Evolutionary conservation across 2,888 invertebrate species (phyloP).

Genomic region (Sphaerophoria taeniata): DNA sequence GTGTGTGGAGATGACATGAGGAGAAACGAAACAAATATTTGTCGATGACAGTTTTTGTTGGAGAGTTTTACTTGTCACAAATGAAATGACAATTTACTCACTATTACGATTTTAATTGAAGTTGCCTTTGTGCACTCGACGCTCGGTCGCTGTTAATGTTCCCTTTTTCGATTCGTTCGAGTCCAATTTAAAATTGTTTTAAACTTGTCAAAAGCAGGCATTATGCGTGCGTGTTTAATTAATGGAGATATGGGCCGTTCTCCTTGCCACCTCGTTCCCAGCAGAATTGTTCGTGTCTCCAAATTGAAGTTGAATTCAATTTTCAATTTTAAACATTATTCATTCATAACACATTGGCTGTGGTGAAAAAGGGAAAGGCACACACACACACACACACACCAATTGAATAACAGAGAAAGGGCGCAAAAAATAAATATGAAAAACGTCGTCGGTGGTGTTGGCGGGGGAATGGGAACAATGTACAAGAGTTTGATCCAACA

Average conservation of each 20-base stretch:
- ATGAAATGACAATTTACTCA: constrained; percentile 7
- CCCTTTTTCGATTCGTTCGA: neutral
- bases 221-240: constrained; percentile 60
- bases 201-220: constrained; percentile 62
- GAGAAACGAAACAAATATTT: neutral
- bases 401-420: neutral
- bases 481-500: too few species aligned
- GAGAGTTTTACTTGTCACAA: constrained; percentile 13
- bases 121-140: neutral
- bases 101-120: constrained; percentile 32
- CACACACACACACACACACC: too few species aligned
- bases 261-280: neutral
- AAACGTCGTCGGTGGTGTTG: neutral
- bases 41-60: constrained; percentile 4
- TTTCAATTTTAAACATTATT: constrained; percentile 57
- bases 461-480: too few species aligned
- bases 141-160: neutral
- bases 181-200: constrained; percentile 43
- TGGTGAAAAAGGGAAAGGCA: too few species aligned
- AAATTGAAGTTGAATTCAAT: constrained; percentile 58
- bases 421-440: too few species aligned
- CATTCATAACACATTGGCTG: constrained; percentile 11
- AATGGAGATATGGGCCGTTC: constrained; percentile 52
- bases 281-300: constrained; percentile 30
- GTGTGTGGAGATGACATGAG: constrained; percentile 21